A percentile compares a stretch with the other conserved stretches of the same genome.
Evolutionary conservation across 2,888 invertebrate genomes (phyloP).

Genomic region (Schrankia costaestrigalis): DNA sequence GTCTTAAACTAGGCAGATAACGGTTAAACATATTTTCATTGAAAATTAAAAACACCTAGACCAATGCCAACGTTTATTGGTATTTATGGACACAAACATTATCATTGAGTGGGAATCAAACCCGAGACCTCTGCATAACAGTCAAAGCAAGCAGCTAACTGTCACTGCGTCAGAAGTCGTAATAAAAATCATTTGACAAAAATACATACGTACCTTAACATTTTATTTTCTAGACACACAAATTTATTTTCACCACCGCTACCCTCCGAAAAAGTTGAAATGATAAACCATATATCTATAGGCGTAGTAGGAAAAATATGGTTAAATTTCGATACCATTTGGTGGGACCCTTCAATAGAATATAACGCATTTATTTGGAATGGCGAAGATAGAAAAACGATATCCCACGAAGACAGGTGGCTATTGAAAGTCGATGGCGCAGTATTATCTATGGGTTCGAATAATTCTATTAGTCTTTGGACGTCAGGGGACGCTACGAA

Average conservation of each 20-base stretch:
- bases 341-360: conserved; percentile 73
- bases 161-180: no score
- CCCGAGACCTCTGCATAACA: no score
- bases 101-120: no score
- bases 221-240: conserved; percentile 64
- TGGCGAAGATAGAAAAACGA: background rate
- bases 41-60: no score
- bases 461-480: background rate
- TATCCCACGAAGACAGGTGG: background rate
- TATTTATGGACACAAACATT: no score
- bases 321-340: conserved; percentile 81
- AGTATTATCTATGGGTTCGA: background rate
- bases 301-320: conserved; percentile 86
- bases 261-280: conserved; percentile 71
- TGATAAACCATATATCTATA: conserved; percentile 81
- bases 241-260: conserved; percentile 79
- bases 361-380: conserved; percentile 3
- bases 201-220: no score
- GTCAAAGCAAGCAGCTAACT: no score
- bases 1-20: background rate
- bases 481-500: background rate
- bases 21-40: background rate
- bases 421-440: background rate
- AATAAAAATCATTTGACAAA: no score
- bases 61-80: no score